Percentiles rank a stretch among this genome's conserved stretches.
Conservation (phyloP, 2,797 vertebrate genomes). For the Myoxocephalus aenaeus region DNA sequence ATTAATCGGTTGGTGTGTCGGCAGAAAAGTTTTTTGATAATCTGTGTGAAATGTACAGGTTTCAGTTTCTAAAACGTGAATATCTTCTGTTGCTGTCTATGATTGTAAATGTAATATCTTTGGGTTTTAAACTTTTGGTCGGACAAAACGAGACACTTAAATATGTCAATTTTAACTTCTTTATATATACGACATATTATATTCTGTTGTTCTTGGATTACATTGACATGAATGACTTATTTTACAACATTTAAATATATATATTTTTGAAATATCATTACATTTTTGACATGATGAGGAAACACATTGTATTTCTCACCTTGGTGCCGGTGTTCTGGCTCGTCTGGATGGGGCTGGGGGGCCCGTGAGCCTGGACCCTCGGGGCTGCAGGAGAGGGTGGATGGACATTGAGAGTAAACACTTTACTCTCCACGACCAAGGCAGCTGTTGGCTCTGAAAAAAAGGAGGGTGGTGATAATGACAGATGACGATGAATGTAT, state of each 20-base stretch:
- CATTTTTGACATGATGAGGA: background rate
- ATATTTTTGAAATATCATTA: background rate
- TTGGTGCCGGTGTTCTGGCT: conserved; percentile 61
- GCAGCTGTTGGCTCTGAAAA: conserved; percentile 79
- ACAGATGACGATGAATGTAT: conserved; percentile 4
- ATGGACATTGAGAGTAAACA: conserved; percentile 61
- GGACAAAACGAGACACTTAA: background rate
- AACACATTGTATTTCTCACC: conserved; percentile 46
- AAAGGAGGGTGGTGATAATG: no score
- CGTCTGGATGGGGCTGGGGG: conserved; percentile 31
- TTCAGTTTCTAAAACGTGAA: background rate
- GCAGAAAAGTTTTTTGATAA: background rate
- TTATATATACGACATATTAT: background rate
- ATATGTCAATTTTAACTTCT: background rate
- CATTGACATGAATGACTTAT: background rate
- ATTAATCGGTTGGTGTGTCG: background rate
- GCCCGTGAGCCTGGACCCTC: conserved; percentile 43
- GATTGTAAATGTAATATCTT: background rate
- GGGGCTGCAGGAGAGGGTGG: conserved; percentile 67
- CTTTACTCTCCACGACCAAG: conserved; percentile 74
- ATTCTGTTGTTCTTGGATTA: background rate
- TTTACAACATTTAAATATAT: background rate
- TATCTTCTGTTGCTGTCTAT: background rate
- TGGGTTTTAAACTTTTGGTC: background rate
- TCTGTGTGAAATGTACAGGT: background rate